A percentile compares a stretch with the other conserved stretches of the same genome.
Evolutionary conservation across 1,140 invertebrate genomes (phyloP).

Genomic region (Drosophila neocordata): DNA sequence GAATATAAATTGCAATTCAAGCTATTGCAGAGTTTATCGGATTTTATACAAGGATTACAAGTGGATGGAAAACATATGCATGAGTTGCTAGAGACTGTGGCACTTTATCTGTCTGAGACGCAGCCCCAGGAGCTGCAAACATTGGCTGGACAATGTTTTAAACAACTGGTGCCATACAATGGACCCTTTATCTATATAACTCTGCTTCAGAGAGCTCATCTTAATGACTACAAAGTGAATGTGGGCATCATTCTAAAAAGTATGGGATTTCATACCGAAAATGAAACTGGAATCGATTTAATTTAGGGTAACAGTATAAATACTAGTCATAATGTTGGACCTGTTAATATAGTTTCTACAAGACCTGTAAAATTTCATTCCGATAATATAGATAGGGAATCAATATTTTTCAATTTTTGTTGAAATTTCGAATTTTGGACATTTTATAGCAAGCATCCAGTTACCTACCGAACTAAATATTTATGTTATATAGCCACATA

Average conservation of each 20-base stretch:
- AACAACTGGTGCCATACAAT: constrained; percentile 52
- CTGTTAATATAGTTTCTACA: too few species aligned
- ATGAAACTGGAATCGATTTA: constrained; percentile 12
- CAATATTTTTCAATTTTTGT: too few species aligned
- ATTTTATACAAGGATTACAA: constrained; percentile 83
- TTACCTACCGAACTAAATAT: background rate
- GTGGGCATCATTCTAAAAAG: constrained; percentile 36
- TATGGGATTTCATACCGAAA: constrained; percentile 50
- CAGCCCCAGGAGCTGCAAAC: constrained; percentile 84
- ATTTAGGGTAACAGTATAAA: too few species aligned
- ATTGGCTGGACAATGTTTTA: constrained; percentile 49
- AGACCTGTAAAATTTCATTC: too few species aligned
- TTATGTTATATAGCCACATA: background rate
- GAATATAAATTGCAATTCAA: constrained; percentile 85
- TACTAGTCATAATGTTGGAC: too few species aligned
- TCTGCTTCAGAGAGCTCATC: constrained; percentile 63
- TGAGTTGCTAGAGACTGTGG: constrained; percentile 79
- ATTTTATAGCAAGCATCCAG: background rate
- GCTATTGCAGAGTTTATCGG: constrained; percentile 83
- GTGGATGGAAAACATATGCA: constrained; percentile 84
- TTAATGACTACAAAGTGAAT: constrained; percentile 61
- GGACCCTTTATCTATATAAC: constrained; percentile 74
- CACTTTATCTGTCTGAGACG: constrained; percentile 83
- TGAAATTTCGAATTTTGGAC: too few species aligned
- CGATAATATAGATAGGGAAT: too few species aligned